Evolutionary conservation across 2,888 invertebrate genomes (phyloP).

Genomic region (Bombylius discolor): DNA sequence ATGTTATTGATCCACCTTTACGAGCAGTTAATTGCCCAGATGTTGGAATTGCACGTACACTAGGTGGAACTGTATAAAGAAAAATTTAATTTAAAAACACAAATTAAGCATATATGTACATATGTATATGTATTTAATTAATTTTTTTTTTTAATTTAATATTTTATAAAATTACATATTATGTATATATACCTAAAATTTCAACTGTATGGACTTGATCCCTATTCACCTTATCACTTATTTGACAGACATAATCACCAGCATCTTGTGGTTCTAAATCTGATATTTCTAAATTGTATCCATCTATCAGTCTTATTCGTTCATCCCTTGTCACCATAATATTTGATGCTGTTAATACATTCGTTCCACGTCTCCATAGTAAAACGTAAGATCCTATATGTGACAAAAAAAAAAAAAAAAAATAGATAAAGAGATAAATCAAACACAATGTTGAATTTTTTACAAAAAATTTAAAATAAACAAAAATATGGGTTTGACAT

Average conservation of each 20-base stretch:
- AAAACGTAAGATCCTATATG: slow-evolving; percentile 49
- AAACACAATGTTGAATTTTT: background rate
- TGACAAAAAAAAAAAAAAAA: slow-evolving; percentile 3
- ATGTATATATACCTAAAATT: slow-evolving; percentile 40
- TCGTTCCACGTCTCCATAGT: slow-evolving; percentile 56
- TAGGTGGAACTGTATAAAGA: slow-evolving; percentile 44
- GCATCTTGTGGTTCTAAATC: slow-evolving; percentile 54
- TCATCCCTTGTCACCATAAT: slow-evolving; percentile 59
- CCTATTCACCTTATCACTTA: slow-evolving; percentile 52
- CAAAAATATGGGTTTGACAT: too few species aligned
- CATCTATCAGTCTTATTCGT: slow-evolving; percentile 53
- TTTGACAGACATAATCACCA: slow-evolving; percentile 60
- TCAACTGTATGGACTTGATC: slow-evolving; percentile 62
- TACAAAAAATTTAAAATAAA: too few species aligned
- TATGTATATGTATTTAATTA: too few species aligned
- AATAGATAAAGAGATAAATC: background rate
- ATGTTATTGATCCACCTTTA: slow-evolving; percentile 52
- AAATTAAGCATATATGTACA: too few species aligned
- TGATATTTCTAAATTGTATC: slow-evolving; percentile 57
- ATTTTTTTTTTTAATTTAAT: too few species aligned
- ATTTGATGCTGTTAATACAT: slow-evolving; percentile 57
- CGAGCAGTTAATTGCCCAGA: slow-evolving; percentile 51
- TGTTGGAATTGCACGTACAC: slow-evolving; percentile 52
- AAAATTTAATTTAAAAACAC: background rate
- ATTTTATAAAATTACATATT: background rate